phyloP scores from a whole-genome alignment of 2,113 vertebrate species.

The Heteronetta atricapilla region DNA sequence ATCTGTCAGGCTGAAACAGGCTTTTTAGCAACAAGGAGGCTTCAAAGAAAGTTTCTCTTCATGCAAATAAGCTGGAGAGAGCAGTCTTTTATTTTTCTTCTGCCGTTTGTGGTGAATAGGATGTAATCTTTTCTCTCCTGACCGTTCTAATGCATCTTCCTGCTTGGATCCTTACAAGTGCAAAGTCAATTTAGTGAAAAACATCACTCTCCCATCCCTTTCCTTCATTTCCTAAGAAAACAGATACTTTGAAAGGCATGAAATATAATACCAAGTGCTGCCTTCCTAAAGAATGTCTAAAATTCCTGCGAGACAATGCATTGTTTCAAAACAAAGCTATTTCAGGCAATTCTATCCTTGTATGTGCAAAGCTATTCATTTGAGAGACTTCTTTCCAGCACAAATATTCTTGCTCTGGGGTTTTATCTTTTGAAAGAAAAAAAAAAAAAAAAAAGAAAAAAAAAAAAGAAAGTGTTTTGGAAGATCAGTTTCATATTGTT shows the following conservation, averaged over 20 bases:
- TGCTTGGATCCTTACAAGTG: neutral
- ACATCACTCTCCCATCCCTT: neutral
- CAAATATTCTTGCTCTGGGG: constrained; percentile 34
- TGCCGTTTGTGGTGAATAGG: neutral
- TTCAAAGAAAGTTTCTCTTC: neutral
- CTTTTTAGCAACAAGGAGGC: neutral
- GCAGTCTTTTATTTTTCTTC: neutral
- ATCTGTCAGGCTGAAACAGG: neutral
- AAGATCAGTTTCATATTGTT: constrained; percentile 44
- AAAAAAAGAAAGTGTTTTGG: constrained; percentile 53
- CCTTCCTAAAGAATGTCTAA: constrained; percentile 39
- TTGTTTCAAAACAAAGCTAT: constrained; percentile 62
- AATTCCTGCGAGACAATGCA: constrained; percentile 28
- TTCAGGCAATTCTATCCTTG: constrained; percentile 48
- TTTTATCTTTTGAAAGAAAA: constrained; percentile 44
- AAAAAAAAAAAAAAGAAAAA: constrained; percentile 47
- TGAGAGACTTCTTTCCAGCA: neutral
- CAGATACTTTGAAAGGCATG: constrained; percentile 38
- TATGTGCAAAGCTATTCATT: constrained; percentile 1
- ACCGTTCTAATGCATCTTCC: neutral
- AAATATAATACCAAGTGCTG: constrained; percentile 20
- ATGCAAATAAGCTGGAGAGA: neutral
- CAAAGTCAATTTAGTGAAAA: neutral
- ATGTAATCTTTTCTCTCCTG: neutral
- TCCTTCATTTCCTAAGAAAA: constrained; percentile 38